Conservation (phyloP, 1,140 invertebrate genomes). For the Eriocheir sinensis region DNA sequence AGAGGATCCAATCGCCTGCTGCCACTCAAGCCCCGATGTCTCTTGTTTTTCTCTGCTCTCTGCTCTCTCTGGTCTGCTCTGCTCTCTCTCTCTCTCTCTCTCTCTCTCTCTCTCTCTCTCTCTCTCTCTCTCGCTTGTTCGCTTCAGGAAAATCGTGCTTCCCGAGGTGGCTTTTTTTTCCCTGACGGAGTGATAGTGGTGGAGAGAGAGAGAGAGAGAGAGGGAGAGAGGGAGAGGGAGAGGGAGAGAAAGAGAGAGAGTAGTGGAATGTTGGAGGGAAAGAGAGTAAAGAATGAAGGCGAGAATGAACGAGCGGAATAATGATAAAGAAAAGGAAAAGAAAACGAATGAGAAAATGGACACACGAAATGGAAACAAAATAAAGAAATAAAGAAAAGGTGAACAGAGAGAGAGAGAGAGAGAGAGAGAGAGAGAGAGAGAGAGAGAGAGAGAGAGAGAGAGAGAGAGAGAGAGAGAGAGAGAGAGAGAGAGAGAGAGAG, state of each 20-base stretch:
- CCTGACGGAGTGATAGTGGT: conserved; percentile 5
- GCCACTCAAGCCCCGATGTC: conserved; percentile 75
- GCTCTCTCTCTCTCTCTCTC: conserved; percentile 27
- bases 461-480: neutral
- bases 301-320: neutral
- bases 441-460: neutral
- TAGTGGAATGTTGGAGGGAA: neutral
- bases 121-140: neutral
- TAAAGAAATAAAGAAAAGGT: neutral
- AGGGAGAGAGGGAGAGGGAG: neutral
- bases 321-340: neutral
- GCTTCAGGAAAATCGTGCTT: neutral
- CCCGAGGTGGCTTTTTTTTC: neutral
- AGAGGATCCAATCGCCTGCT: conserved; percentile 75
- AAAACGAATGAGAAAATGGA: conserved; percentile 10
- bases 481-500: neutral
- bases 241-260: neutral
- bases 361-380: neutral
- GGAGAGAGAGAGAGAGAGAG: neutral
- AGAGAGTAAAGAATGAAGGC: neutral
- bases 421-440: neutral
- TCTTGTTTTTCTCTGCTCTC: conserved; percentile 63
- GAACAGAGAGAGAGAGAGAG: neutral
- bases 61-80: neutral
- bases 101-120: conserved; percentile 41